Percentiles rank a stretch among this genome's conserved stretches.
Evolutionary conservation across 2,797 vertebrate species (phyloP).

Genomic region (Anas flavirostris): DNA sequence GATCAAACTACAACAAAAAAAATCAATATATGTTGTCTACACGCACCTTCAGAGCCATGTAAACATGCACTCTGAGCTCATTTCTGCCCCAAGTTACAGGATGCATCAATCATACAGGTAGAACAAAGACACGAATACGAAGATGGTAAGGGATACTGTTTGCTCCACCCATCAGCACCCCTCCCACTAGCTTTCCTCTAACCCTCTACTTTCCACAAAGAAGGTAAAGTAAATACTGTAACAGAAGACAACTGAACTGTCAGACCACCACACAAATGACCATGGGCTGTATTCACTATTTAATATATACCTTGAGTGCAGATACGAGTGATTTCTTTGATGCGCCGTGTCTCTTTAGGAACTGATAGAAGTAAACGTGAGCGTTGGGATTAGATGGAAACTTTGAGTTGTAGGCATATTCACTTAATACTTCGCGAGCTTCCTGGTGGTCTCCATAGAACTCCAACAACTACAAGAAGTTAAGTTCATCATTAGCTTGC

Average conservation of each 20-base stretch:
- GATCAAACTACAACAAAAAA: background rate
- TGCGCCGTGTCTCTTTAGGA: slow-evolving; percentile 82
- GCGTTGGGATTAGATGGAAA: slow-evolving; percentile 94
- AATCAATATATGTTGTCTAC: background rate
- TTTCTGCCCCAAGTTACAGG: background rate
- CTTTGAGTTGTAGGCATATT: slow-evolving; percentile 87
- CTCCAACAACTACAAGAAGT: slow-evolving; percentile 87
- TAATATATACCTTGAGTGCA: slow-evolving; percentile 83
- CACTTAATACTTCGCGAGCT: slow-evolving; percentile 81
- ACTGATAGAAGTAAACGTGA: slow-evolving; percentile 88
- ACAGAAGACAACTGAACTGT: background rate
- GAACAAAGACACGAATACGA: background rate
- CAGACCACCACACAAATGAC: background rate
- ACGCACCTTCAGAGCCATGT: background rate
- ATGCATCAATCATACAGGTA: background rate
- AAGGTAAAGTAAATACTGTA: background rate
- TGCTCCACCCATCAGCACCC: background rate
- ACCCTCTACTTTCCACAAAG: background rate
- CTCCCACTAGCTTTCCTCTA: background rate
- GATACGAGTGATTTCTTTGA: slow-evolving; percentile 75
- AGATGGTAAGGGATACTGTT: background rate
- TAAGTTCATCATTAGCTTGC: background rate
- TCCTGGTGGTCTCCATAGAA: slow-evolving; percentile 83
- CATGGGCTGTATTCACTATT: background rate
- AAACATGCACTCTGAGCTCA: background rate